These are phyloP conservation scores for Drosophila conformis DNA, from an alignment of 2,888 invertebrate genomes.

Conservation along the genomic window DNA sequence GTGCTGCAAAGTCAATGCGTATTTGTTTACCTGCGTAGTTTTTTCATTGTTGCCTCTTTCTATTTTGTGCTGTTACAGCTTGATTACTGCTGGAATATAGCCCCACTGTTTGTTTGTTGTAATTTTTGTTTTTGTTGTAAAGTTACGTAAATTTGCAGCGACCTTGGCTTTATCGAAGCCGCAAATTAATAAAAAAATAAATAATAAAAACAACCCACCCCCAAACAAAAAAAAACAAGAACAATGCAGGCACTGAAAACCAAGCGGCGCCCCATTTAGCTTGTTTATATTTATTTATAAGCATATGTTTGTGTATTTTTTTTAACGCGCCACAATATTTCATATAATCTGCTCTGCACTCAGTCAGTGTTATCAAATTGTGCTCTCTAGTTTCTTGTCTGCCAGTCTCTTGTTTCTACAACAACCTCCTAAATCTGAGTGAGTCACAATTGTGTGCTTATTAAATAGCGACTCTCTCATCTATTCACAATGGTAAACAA, in stretches of 20 bases:
- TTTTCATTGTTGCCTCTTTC: constrained; percentile 23
- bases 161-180: constrained; percentile 53
- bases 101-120: neutral
- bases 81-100: constrained; percentile 22
- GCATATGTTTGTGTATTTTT: constrained; percentile 43
- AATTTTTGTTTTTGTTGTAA: constrained; percentile 15
- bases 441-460: constrained; percentile 33
- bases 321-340: constrained; percentile 22
- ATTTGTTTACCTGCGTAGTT: constrained; percentile 39
- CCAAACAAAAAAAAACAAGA: constrained; percentile 9
- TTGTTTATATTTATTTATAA: constrained; percentile 47
- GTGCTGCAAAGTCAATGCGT: constrained; percentile 36
- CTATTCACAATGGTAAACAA: constrained; percentile 36
- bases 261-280: constrained; percentile 5
- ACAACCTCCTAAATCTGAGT: constrained; percentile 24
- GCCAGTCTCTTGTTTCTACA: constrained; percentile 29
- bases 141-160: constrained; percentile 43
- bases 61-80: constrained; percentile 30
- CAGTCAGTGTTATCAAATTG: constrained; percentile 47
- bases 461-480: constrained; percentile 17
- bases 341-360: constrained; percentile 23
- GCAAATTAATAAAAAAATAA: constrained; percentile 33
- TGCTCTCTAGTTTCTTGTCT: constrained; percentile 16
- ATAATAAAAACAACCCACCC: constrained; percentile 9
- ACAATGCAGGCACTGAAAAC: constrained; percentile 11